Conservation (phyloP, 2,888 invertebrate genomes). For the Amblyteles armatorius region DNA sequence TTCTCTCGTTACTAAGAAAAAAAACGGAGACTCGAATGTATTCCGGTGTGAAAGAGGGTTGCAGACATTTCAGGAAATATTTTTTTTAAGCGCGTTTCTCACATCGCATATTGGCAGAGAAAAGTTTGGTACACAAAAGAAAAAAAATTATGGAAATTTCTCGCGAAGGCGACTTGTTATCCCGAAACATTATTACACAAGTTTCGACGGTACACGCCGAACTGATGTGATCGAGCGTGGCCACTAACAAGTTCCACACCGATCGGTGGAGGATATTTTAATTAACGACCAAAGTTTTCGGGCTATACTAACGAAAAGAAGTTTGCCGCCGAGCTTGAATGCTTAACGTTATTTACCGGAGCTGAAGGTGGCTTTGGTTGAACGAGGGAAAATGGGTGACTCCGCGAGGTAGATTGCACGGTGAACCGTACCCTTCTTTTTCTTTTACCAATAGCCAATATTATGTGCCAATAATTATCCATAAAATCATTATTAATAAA, state of each 20-base stretch:
- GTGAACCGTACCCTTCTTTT: background rate
- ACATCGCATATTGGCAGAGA: constrained; percentile 25
- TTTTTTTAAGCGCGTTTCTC: constrained; percentile 34
- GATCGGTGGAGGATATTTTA: constrained; percentile 61
- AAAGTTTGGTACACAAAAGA: constrained; percentile 47
- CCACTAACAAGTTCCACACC: constrained; percentile 53
- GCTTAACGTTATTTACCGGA: constrained; percentile 55
- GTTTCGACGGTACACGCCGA: constrained; percentile 42
- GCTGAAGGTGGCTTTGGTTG: constrained; percentile 4
- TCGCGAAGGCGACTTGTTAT: constrained; percentile 43
- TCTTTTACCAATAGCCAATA: background rate
- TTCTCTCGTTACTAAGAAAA: constrained; percentile 15
- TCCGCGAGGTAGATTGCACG: constrained; percentile 8
- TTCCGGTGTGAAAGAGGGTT: background rate
- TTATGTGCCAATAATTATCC: background rate
- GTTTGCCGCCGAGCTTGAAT: constrained; percentile 48
- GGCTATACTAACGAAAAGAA: constrained; percentile 40
- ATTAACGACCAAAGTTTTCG: constrained; percentile 63
- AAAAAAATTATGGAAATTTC: constrained; percentile 47
- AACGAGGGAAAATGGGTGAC: constrained; percentile 22
- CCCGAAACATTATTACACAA: constrained; percentile 60
- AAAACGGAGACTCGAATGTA: constrained; percentile 14
- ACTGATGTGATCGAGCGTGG: constrained; percentile 59
- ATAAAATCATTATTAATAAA: background rate
- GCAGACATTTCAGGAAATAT: constrained; percentile 4